Evolutionary conservation across 2,888 invertebrate species (phyloP).

Genomic region (Fragum whitleyi): DNA sequence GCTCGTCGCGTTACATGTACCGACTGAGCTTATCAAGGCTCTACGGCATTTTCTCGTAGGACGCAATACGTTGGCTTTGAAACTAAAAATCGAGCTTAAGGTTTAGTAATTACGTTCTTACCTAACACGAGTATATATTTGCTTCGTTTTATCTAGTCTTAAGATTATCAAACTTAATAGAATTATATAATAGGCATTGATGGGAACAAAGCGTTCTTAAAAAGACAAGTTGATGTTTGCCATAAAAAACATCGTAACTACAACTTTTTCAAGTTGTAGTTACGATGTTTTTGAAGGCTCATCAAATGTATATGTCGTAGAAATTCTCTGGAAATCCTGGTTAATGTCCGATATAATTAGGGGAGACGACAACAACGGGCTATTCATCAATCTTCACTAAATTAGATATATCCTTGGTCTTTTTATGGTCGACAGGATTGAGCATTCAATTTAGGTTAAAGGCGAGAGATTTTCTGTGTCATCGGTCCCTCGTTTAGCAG

Average conservation of each 20-base stretch:
- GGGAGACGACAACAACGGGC: not conserved
- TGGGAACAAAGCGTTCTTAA: too few species aligned
- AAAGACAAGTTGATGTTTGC: too few species aligned
- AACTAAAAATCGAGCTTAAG: too few species aligned
- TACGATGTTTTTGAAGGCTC: not conserved
- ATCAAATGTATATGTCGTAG: not conserved
- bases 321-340: not conserved
- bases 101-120: too few species aligned
- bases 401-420: not conserved
- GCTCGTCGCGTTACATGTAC: too few species aligned
- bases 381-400: conserved; percentile 1
- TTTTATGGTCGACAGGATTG: not conserved
- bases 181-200: too few species aligned
- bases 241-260: not conserved
- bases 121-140: too few species aligned
- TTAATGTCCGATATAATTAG: conserved; percentile 2
- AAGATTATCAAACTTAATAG: too few species aligned
- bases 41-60: too few species aligned
- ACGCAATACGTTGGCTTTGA: too few species aligned
- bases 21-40: too few species aligned
- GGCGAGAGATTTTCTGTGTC: not conserved
- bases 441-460: conserved; percentile 4
- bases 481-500: not conserved
- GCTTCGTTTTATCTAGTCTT: too few species aligned
- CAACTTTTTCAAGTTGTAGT: not conserved